Base-by-base conservation (phyloP, 1,140 invertebrate species). In the Pseudomyrmex pallidus region DNA sequence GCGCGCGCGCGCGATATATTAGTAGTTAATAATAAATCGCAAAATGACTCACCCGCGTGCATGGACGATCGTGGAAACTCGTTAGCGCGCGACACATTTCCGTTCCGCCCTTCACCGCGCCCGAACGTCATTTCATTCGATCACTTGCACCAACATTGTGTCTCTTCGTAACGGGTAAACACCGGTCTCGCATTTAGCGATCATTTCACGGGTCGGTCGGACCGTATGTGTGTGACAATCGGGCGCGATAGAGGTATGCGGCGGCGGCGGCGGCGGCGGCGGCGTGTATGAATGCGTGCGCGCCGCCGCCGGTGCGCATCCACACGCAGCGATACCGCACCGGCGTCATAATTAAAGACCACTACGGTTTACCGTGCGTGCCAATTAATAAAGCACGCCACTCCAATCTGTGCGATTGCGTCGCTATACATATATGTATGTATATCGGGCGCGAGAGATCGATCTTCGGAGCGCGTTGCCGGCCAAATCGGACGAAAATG, bases 321-420 rank as follows among this genome's bases (percentile, higher is more conserved):
- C 70, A 70, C 62, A 66, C 76, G 44, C 13, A 68, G 5, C 35
- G 62, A 82, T 82, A 52, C 61, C 59, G 35, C 35, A 64, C 20
- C 59, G 52, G 17, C 48, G 74, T 66, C 67, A 22, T 86, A 86
- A 86, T 86, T 86, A 62, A 86, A 86, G 61, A 48, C 61, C 48
- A 84, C 61, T 35, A 84, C 56, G 83, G 67, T 86, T 80, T 78
- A 67, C 48, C 63, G 74, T 77, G 74, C 74, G 74, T 85, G 68
- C 83, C 74, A 80, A 85, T 86, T 85, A 82, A 85, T 85, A 82
- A 80, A 74, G 68, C 73, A 48, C 46, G 50, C 54, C 80, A 64
- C 48, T 54, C 59, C 66, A 68, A 84, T 83, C 84, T 44, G 52
- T 46, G 80, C 68, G 52, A 57, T 54, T 67, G 74, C 67, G 59